Evolutionary conservation across 2,888 invertebrate species (phyloP), one percentile per base, ranked within the genome.

Genomic region (Tetragonisca angustula): DNA sequence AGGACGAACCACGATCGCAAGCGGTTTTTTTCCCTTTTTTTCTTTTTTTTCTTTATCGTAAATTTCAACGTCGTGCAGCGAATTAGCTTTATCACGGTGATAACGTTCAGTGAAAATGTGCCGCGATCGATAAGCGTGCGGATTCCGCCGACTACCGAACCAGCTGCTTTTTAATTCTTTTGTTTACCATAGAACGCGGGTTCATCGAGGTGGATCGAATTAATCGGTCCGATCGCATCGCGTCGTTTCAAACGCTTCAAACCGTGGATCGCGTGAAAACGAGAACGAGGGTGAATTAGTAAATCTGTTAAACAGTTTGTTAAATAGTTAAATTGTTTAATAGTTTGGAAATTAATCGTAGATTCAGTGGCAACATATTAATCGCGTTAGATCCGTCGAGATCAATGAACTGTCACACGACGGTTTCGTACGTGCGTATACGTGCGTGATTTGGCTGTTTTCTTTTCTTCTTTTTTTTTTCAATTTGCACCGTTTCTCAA

Each of bases 81-180:
- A 36, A 27, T 50, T 17, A 27, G 11, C n/a, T 49, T 82, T 71
- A 82, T 82, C 82, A 15, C 50, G 32, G 15, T 15, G 79, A 80
- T 80, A 80, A 80, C 49, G 36, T 64, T 21, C 21, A 13, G 67
- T 24, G 61, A 36, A 52, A 75, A 67, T 59, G 61, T 68, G 76
- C n/a, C 32, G 70, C 27, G 24, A 21, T 50, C 52, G 80, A 81
- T 71, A 81, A 81, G 67, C 67, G 43, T 19, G 52, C n/a, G 43
- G 27, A 72, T 61, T 72, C 27, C 49, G 6, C 68, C 59, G 2
- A 6, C 27, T 21, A 49, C 36, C 62, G 15, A 56, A 9, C 15
- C 56, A 68, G 61, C 21, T 61, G 61, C 49, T 72, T 24, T 81
- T 24, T 61, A 62, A 68, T 68, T 49, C 36, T 36, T 56, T 62